Evolutionary conservation across 2,888 invertebrate genomes (phyloP).

Genomic region (Brachyptera putata): DNA sequence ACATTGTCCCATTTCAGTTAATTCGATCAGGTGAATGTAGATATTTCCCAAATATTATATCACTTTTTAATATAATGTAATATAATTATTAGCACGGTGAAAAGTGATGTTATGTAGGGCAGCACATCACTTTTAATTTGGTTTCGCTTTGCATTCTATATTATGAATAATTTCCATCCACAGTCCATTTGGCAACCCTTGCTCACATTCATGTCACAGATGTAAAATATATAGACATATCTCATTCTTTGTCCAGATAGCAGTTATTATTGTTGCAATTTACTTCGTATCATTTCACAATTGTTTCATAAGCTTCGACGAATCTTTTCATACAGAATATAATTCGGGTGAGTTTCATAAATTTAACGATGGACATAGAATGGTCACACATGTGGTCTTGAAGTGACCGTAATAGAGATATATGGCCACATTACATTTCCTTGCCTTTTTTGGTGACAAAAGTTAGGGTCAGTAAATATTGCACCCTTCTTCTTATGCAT

Average conservation of each 20-base stretch:
- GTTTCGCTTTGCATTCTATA: too few relatives aligned
- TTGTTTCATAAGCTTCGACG: conserved; percentile 13
- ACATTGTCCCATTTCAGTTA: too few relatives aligned
- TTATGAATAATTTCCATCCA: too few relatives aligned
- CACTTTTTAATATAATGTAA: too few relatives aligned
- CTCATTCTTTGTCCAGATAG: conserved; percentile 6
- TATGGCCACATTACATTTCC: conserved; percentile 8
- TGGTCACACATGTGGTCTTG: conserved; percentile 13
- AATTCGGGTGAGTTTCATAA: conserved; percentile 1
- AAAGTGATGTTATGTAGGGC: too few relatives aligned
- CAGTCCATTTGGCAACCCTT: neutral
- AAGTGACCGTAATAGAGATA: conserved; percentile 16
- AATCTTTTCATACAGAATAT: conserved; percentile 7
- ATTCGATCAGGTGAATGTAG: too few relatives aligned
- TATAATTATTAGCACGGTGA: too few relatives aligned
- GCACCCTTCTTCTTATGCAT: too few relatives aligned
- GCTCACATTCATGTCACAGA: neutral
- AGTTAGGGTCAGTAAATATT: too few relatives aligned
- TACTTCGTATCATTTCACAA: conserved; percentile 16
- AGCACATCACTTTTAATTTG: too few relatives aligned
- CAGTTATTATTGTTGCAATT: neutral
- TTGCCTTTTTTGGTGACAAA: neutral
- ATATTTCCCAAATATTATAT: too few relatives aligned
- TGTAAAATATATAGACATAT: conserved; percentile 10
- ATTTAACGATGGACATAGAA: neutral